These are phyloP conservation scores for Drosophila ustulata DNA, from an alignment of 2,888 invertebrate species.

Conservation along the genomic window DNA sequence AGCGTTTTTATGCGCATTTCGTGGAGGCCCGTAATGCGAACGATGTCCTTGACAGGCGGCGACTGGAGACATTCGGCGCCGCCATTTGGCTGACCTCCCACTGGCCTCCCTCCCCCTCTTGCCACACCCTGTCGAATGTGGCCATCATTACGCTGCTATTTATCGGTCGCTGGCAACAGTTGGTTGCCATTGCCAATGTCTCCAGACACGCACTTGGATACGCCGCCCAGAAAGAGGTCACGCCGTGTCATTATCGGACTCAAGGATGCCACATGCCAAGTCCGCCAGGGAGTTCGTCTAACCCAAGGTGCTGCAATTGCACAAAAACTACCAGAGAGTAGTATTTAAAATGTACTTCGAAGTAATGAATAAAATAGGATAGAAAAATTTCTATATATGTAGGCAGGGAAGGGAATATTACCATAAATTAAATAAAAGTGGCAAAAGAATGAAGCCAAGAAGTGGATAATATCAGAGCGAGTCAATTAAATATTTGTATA, in stretches of 20 bases:
- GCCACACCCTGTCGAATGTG: slow-evolving; percentile 1
- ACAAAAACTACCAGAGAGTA: background rate
- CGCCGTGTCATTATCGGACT: slow-evolving; percentile 22
- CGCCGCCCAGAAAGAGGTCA: slow-evolving; percentile 23
- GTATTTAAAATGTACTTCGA: too few relatives aligned
- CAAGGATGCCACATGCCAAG: slow-evolving; percentile 32
- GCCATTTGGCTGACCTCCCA: slow-evolving; percentile 40
- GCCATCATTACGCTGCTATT: slow-evolving; percentile 41
- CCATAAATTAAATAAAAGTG: too few relatives aligned
- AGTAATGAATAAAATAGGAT: too few relatives aligned
- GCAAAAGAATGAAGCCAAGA: too few relatives aligned
- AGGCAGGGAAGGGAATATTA: too few relatives aligned
- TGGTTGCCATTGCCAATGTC: slow-evolving; percentile 42
- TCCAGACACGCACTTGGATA: slow-evolving; percentile 49
- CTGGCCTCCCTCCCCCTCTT: background rate
- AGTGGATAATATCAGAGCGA: too few relatives aligned
- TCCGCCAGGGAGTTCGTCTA: background rate
- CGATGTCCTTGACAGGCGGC: slow-evolving; percentile 68
- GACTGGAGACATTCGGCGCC: slow-evolving; percentile 73
- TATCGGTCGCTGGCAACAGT: slow-evolving; percentile 54
- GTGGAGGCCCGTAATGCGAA: slow-evolving; percentile 33
- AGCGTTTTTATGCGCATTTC: slow-evolving; percentile 71
- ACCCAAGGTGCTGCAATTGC: background rate
- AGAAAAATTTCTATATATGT: background rate
- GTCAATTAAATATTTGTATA: too few relatives aligned